Evolutionary conservation across 2,888 invertebrate genomes (phyloP).

Genomic region (Coleophora deauratella): DNA sequence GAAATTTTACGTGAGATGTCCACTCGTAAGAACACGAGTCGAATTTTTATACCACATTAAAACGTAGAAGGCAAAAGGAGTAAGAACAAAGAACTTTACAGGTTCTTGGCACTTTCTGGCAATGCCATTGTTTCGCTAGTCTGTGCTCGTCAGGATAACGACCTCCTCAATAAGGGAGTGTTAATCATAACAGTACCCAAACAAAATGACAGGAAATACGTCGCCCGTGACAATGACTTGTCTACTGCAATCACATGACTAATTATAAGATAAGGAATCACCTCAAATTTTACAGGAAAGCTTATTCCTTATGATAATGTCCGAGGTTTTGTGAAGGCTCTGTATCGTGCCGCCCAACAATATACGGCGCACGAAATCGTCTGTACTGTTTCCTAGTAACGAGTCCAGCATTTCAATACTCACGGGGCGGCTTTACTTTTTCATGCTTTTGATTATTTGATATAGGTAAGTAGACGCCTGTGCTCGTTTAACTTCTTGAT

Average conservation of each 20-base stretch:
- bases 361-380: slow-evolving; percentile 33
- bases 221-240: slow-evolving; percentile 32
- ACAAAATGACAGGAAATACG: slow-evolving; percentile 48
- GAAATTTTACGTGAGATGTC: slow-evolving; percentile 61
- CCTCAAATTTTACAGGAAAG: slow-evolving; percentile 1
- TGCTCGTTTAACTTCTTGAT: no score
- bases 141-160: slow-evolving; percentile 51
- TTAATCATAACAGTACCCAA: slow-evolving; percentile 31
- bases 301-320: no score
- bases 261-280: no score
- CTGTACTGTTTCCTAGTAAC: slow-evolving; percentile 62
- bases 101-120: slow-evolving; percentile 52
- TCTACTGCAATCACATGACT: background rate
- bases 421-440: background rate
- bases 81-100: slow-evolving; percentile 53
- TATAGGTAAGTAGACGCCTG: no score
- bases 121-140: slow-evolving; percentile 51
- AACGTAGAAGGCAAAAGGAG: slow-evolving; percentile 31
- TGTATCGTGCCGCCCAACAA: slow-evolving; percentile 10
- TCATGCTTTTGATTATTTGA: no score
- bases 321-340: background rate
- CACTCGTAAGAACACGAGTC: slow-evolving; percentile 41
- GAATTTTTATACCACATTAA: slow-evolving; percentile 67
- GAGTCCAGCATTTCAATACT: slow-evolving; percentile 63
- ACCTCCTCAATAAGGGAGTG: slow-evolving; percentile 50